Evolutionary conservation across 2,888 invertebrate genomes (phyloP), one percentile per base, ranked within the genome.

Genomic region (Aleiodes alternator): DNA sequence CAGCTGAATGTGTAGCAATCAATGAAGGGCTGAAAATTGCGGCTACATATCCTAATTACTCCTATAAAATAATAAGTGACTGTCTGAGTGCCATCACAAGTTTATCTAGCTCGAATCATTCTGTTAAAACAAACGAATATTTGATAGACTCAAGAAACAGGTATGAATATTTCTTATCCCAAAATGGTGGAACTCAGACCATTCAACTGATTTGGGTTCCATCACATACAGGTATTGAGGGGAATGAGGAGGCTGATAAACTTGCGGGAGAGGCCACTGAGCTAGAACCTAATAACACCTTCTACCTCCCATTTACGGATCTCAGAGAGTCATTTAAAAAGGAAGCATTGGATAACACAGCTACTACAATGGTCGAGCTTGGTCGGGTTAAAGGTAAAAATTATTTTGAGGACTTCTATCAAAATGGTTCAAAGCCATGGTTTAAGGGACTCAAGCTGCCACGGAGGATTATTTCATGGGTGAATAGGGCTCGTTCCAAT

Each of bases 391-490:
- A 38, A 61, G 38, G 61, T 12, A n/a, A 34, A 38, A 38, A 61
- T 12, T 53, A 69, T n/a, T 43, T 69, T 69, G 16, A 14, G 1
- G 1, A 69, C 12, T 69, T 43, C 16, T 53, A 48, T 31, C 7
- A 16, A 1, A 16, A 69, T 48, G 48, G 23, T 5, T 8, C 14
- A 31, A 5, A 14, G n/a, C 69, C 69, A 5, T 31, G 51, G 51
- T 69, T 31, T 56, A 69, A 80, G 7, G 78, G 81, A 48, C 78
- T 38, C n/a, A 38, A 61, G 34, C 43, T 38, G 8, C 12, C 61
- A 1, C 3, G 61, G 12, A 34, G 14, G n/a, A 14, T n/a, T n/a
- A 61, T 61, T 38, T 31, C 34, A 9, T 61, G 61, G 57, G 57
- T 57, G 29, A 57, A 57, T 23, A 57, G 57, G 29, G 57, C 23